These are phyloP conservation scores for Microctenopoma lineatum DNA, from an alignment of 2,797 vertebrate species.

Conservation along the genomic window DNA sequence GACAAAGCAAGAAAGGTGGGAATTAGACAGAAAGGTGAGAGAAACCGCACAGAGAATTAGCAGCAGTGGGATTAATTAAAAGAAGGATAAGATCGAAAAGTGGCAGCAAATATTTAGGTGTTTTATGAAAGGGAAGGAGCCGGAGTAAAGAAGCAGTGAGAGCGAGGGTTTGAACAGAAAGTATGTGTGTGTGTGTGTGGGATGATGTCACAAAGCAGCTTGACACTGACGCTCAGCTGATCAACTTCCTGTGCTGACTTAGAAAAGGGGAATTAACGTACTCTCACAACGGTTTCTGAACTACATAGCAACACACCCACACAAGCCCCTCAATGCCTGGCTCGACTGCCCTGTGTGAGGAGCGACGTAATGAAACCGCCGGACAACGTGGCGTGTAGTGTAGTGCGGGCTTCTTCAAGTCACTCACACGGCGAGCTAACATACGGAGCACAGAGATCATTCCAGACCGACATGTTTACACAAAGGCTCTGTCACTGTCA, in stretches of 20 bases:
- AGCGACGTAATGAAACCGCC: constrained; percentile 5
- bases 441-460: constrained; percentile 25
- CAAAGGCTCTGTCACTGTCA: not conserved
- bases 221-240: constrained; percentile 28
- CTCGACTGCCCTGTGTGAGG: constrained; percentile 14
- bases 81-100: constrained; percentile 23
- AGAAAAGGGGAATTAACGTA: not conserved
- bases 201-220: constrained; percentile 19
- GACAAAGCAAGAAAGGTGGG: constrained; percentile 1
- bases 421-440: constrained; percentile 27
- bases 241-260: constrained; percentile 20
- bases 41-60: constrained; percentile 12
- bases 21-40: constrained; percentile 1
- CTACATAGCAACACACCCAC: constrained; percentile 2
- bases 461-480: constrained; percentile 28
- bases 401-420: constrained; percentile 35
- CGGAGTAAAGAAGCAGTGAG: constrained; percentile 28
- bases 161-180: constrained; percentile 18
- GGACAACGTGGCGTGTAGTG: not conserved
- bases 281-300: constrained; percentile 11
- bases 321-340: not conserved
- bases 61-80: constrained; percentile 19
- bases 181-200: constrained; percentile 17
- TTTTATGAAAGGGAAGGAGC: constrained; percentile 25
- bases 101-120: not conserved